These are phyloP conservation scores for Cephus spinipes DNA, from an alignment of 2,888 invertebrate genomes.

Conservation along the genomic window DNA sequence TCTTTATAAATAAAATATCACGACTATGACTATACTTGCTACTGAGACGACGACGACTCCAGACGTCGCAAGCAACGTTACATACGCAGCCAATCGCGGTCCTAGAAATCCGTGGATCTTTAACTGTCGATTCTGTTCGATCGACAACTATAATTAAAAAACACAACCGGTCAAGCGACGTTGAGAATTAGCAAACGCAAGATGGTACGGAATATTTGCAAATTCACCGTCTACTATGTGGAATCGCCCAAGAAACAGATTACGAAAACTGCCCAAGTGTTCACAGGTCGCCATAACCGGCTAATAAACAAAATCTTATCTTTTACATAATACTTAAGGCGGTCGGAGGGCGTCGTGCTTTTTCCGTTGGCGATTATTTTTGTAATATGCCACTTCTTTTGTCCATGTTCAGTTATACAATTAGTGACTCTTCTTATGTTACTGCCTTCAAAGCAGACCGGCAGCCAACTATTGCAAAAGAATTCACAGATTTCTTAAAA, in stretches of 20 bases:
- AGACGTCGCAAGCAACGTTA: neutral
- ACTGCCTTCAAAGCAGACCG: neutral
- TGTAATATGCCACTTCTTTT: neutral
- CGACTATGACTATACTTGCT: neutral
- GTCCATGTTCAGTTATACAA: neutral
- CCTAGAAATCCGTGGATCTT: neutral
- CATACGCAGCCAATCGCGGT: neutral
- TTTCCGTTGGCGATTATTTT: neutral
- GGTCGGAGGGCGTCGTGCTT: neutral
- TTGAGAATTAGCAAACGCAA: neutral
- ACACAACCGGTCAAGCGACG: neutral
- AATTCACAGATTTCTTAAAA: neutral
- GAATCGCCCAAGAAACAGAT: neutral
- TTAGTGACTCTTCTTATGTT: neutral
- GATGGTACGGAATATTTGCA: neutral
- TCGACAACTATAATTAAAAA: neutral
- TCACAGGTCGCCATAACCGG: conserved; percentile 20
- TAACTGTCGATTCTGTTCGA: neutral
- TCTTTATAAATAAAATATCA: neutral
- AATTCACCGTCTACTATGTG: neutral
- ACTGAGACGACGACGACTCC: neutral
- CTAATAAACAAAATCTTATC: conserved; percentile 4
- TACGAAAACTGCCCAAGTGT: conserved; percentile 28
- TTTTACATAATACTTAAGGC: neutral
- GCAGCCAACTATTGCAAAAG: neutral